Conservation (phyloP, 1,140 invertebrate species). For the Proctacanthus coquilletti region DNA sequence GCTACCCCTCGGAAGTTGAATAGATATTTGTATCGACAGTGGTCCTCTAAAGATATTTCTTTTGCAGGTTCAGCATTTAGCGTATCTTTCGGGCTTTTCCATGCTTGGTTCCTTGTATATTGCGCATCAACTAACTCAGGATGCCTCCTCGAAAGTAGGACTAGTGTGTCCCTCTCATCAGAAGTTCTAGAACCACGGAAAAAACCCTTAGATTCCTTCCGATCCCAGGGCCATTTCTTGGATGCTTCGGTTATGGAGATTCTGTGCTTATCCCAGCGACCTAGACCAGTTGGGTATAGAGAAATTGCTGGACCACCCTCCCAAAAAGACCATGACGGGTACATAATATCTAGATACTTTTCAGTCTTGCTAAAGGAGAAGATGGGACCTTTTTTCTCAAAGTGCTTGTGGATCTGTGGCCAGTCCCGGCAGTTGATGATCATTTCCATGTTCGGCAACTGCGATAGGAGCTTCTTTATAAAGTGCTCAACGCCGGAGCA, state of each 20-base stretch:
- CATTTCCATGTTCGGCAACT: slow-evolving; percentile 72
- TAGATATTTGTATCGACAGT: slow-evolving; percentile 87
- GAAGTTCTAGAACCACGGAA: slow-evolving; percentile 90
- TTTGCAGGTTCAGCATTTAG: slow-evolving; percentile 60
- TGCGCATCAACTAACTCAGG: slow-evolving; percentile 77
- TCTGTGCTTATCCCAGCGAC: slow-evolving; percentile 78
- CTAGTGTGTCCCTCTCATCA: slow-evolving; percentile 74
- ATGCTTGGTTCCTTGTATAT: slow-evolving; percentile 97
- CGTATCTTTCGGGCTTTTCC: slow-evolving; percentile 89
- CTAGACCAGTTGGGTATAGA: slow-evolving; percentile 82
- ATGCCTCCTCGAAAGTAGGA: slow-evolving; percentile 63
- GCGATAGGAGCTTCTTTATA: slow-evolving; percentile 48
- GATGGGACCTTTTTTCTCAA: slow-evolving; percentile 47
- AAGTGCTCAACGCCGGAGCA: slow-evolving; percentile 90
- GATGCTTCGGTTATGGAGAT: slow-evolving; percentile 50
- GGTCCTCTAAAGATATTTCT: slow-evolving; percentile 80
- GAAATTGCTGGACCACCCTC: slow-evolving; percentile 91
- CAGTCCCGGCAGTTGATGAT: slow-evolving; percentile 84
- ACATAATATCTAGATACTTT: slow-evolving; percentile 84
- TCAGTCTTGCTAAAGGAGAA: slow-evolving; percentile 90
- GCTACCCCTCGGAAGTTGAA: slow-evolving; percentile 95
- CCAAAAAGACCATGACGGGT: slow-evolving; percentile 97
- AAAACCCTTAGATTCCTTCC: slow-evolving; percentile 63
- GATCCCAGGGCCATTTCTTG: slow-evolving; percentile 56
- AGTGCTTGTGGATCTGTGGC: slow-evolving; percentile 62